Evolutionary conservation across 2,888 invertebrate genomes (phyloP).

Genomic region (Meiosimyza platycephala): DNA sequence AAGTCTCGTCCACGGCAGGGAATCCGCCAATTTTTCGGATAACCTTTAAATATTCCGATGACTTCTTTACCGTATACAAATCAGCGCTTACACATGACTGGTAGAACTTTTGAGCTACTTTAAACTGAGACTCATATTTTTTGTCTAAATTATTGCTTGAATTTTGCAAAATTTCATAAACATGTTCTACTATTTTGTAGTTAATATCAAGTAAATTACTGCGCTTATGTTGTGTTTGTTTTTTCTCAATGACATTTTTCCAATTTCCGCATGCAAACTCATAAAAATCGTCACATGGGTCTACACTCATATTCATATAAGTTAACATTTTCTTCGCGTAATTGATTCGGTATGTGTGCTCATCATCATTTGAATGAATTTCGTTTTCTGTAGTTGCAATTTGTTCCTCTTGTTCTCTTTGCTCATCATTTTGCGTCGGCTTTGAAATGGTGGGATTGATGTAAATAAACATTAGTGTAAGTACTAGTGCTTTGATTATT

Average conservation of each 20-base stretch:
- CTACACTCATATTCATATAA: conserved; percentile 58
- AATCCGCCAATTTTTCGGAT: conserved; percentile 61
- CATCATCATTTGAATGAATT: conserved; percentile 28
- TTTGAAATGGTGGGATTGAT: too few species aligned
- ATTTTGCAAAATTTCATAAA: conserved; percentile 48
- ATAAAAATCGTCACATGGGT: conserved; percentile 63
- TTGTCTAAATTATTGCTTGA: conserved; percentile 3
- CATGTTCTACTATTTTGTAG: conserved; percentile 49
- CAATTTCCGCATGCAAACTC: conserved; percentile 63
- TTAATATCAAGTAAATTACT: conserved; percentile 56
- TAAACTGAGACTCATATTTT: conserved; percentile 48
- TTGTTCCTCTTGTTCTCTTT: conserved; percentile 11
- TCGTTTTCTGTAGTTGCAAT: not conserved
- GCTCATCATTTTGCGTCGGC: not conserved
- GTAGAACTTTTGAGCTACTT: conserved; percentile 55
- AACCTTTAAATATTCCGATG: conserved; percentile 55
- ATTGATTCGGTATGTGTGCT: conserved; percentile 35
- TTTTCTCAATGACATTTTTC: conserved; percentile 51
- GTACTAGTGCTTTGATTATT: too few species aligned
- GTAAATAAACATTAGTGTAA: too few species aligned
- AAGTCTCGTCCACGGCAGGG: conserved; percentile 56
- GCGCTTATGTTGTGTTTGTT: conserved; percentile 51
- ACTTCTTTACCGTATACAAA: conserved; percentile 53
- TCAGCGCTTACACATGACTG: conserved; percentile 54
- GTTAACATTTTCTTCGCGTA: conserved; percentile 56